Evolutionary conservation across 2,113 vertebrate genomes (phyloP).

Genomic region (Anoura caudifer): DNA sequence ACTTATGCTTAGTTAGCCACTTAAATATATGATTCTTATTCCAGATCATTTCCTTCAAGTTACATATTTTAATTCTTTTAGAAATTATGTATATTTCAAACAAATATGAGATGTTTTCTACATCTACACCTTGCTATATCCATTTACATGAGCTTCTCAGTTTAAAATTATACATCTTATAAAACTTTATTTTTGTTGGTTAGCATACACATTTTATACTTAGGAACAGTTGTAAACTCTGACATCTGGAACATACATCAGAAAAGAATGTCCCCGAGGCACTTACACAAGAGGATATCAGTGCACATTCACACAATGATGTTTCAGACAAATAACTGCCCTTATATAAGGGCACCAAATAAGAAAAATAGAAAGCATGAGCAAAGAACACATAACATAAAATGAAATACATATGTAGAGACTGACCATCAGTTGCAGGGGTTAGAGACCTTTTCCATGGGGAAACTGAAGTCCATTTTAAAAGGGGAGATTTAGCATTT

Average conservation of each 20-base stretch:
- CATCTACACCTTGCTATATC: constrained; percentile 33
- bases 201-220: constrained; percentile 56
- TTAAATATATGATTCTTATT: constrained; percentile 32
- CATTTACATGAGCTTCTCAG: constrained; percentile 28
- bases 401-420: constrained; percentile 76
- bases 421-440: constrained; percentile 50
- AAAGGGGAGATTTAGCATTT: constrained; percentile 69
- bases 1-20: constrained; percentile 10
- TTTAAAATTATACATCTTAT: constrained; percentile 48
- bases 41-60: constrained; percentile 26
- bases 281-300: constrained; percentile 49
- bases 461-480: constrained; percentile 65
- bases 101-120: constrained; percentile 13
- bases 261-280: constrained; percentile 72
- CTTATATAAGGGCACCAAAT: constrained; percentile 44
- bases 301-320: constrained; percentile 57
- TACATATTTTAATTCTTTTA: constrained; percentile 34
- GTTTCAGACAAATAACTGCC: constrained; percentile 66
- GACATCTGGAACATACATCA: constrained; percentile 69
- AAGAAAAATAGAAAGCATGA: constrained; percentile 70
- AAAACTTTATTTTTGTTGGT: constrained; percentile 68
- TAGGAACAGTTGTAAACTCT: constrained; percentile 73
- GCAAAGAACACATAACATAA: constrained; percentile 58
- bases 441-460: constrained; percentile 40
- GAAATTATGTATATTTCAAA: constrained; percentile 41